These are phyloP conservation scores for Lycodopsis pacificus DNA, from an alignment of 2,797 vertebrate species.

Conservation along the genomic window DNA sequence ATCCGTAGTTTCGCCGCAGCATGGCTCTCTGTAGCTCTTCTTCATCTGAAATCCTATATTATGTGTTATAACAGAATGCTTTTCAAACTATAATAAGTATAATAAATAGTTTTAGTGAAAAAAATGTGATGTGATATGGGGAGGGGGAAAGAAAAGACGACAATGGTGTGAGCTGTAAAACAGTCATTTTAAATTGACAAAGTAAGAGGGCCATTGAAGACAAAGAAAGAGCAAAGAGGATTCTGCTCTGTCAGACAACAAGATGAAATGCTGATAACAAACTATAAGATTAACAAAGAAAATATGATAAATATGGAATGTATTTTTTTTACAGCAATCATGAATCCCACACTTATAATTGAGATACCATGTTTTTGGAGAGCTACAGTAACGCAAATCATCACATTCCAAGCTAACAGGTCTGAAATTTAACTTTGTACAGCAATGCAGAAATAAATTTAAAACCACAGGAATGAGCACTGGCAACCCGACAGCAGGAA, in stretches of 20 bases:
- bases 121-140: not conserved
- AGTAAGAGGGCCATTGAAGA: not conserved
- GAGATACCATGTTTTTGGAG: not conserved
- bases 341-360: not conserved
- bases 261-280: not conserved
- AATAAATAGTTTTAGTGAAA: not conserved
- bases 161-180: slow-evolving; percentile 3
- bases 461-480: not conserved
- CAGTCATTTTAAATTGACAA: not conserved
- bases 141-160: not conserved
- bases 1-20: not conserved
- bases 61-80: not conserved
- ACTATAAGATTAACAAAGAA: not conserved
- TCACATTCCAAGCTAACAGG: not conserved
- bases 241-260: not conserved
- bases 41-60: not conserved
- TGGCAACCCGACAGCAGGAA: slow-evolving; percentile 28
- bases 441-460: not conserved
- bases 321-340: not conserved
- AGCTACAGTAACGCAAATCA: not conserved
- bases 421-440: slow-evolving; percentile 4
- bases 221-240: not conserved
- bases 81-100: not conserved
- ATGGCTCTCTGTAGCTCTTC: slow-evolving; percentile 10
- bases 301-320: not conserved